Evolutionary conservation across 2,113 vertebrate species (phyloP).

Genomic region (Oxyruncus cristatus): DNA sequence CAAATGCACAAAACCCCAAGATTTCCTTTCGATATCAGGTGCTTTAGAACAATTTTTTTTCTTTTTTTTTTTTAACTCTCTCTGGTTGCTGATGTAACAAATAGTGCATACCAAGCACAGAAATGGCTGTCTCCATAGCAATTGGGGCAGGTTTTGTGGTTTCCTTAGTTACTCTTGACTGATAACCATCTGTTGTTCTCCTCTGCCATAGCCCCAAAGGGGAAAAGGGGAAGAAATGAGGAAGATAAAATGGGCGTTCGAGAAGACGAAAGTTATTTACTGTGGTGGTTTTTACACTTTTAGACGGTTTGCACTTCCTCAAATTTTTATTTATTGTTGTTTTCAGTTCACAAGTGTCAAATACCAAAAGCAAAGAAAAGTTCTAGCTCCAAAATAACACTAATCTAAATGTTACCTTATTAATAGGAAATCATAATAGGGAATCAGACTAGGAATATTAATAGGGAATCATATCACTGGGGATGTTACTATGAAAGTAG

Average conservation of each 20-base stretch:
- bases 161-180: constrained; percentile 80
- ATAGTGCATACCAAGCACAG: constrained; percentile 72
- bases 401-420: not conserved
- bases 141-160: constrained; percentile 75
- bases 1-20: not conserved
- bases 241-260: constrained; percentile 48
- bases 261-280: constrained; percentile 39
- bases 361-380: not conserved
- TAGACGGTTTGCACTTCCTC: not conserved
- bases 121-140: constrained; percentile 80
- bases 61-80: constrained; percentile 20
- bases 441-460: not conserved
- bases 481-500: not conserved
- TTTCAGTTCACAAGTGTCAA: not conserved
- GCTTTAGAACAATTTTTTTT: constrained; percentile 15
- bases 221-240: constrained; percentile 26
- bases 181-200: constrained; percentile 77
- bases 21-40: not conserved
- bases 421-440: not conserved
- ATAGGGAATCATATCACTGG: not conserved
- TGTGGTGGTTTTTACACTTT: not conserved
- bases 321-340: not conserved
- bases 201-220: constrained; percentile 50
- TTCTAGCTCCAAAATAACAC: not conserved
- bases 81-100: constrained; percentile 70